Evolutionary conservation across 2,797 vertebrate genomes (phyloP).

Genomic region (Austrolebias charrua): DNA sequence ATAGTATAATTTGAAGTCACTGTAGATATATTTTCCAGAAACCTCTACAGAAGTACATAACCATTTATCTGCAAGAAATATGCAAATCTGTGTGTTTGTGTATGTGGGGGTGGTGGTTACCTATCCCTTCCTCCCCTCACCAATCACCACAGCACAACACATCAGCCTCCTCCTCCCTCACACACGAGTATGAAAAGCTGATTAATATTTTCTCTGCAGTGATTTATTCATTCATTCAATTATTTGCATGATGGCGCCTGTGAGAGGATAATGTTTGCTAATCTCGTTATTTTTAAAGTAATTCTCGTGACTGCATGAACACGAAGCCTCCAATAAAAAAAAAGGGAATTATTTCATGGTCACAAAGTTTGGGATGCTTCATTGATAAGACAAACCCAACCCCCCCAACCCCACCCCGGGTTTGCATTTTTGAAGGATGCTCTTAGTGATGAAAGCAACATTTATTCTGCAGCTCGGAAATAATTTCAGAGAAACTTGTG

Average conservation of each 20-base stretch:
- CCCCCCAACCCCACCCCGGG: constrained; percentile 16
- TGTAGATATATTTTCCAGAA: constrained; percentile 59
- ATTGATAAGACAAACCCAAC: constrained; percentile 16
- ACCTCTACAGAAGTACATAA: constrained; percentile 46
- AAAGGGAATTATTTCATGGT: constrained; percentile 48
- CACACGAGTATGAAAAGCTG: constrained; percentile 53
- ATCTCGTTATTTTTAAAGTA: background rate
- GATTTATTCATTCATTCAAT: constrained; percentile 67
- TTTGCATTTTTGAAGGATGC: constrained; percentile 22
- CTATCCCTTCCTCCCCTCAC: constrained; percentile 20
- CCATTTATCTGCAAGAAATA: constrained; percentile 50
- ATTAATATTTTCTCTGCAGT: constrained; percentile 66
- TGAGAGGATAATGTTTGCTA: constrained; percentile 45
- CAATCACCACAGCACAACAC: constrained; percentile 26
- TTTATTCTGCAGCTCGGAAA: constrained; percentile 18
- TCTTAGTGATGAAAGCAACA: constrained; percentile 18
- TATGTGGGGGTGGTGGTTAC: background rate
- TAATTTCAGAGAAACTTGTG: constrained; percentile 22
- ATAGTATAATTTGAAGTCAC: constrained; percentile 63
- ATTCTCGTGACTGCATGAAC: constrained; percentile 17
- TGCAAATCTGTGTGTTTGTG: background rate
- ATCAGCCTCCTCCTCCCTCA: constrained; percentile 33
- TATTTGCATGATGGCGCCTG: constrained; percentile 52
- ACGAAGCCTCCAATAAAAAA: constrained; percentile 18
- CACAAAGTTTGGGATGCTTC: constrained; percentile 27